phyloP scores from a whole-genome alignment of 2,113 vertebrate species.

The Bubo scandiacus region DNA sequence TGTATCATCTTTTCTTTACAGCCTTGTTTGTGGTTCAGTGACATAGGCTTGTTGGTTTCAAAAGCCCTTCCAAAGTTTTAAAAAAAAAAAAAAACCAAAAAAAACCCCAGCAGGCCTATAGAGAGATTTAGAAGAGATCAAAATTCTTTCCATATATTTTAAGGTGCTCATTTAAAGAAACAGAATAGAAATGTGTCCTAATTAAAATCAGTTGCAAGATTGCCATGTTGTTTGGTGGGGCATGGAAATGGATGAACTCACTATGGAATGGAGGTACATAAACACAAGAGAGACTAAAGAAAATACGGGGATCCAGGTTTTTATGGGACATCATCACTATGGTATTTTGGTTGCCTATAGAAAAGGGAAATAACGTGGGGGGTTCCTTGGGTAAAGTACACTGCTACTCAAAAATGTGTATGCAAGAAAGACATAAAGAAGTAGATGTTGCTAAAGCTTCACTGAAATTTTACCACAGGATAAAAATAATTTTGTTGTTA shows the following conservation, averaged over 20 bases:
- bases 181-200: neutral
- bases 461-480: neutral
- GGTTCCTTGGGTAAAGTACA: neutral
- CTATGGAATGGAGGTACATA: neutral
- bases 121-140: neutral
- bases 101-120: neutral
- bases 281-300: neutral
- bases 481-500: neutral
- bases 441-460: neutral
- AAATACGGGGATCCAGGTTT: neutral
- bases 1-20: neutral
- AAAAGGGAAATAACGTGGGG: neutral
- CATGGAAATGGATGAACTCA: neutral
- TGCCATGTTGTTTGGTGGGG: neutral
- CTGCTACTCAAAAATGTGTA: neutral
- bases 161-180: neutral
- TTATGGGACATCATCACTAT: neutral
- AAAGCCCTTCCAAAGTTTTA: neutral
- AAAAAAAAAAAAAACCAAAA: neutral
- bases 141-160: neutral
- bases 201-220: neutral
- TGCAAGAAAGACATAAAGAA: neutral
- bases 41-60: neutral
- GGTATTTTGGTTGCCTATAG: neutral
- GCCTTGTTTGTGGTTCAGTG: neutral